phyloP scores from a whole-genome alignment of 1,140 invertebrate genomes.

The Drosophila paulistorum region DNA sequence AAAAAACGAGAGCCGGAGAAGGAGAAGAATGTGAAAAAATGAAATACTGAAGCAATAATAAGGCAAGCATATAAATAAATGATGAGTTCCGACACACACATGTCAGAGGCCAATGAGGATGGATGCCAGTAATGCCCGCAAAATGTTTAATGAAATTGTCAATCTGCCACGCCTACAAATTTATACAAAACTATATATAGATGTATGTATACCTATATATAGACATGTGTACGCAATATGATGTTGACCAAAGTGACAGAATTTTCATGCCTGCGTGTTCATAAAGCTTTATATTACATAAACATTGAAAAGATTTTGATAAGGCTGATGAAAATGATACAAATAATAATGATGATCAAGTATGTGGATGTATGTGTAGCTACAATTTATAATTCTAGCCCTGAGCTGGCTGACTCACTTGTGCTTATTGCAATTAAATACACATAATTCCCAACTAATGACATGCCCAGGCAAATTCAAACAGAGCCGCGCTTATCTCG shows the following conservation, averaged over 20 bases:
- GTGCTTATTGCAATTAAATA: constrained; percentile 67
- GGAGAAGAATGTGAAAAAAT: constrained; percentile 50
- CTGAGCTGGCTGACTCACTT: constrained; percentile 17
- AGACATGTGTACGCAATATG: constrained; percentile 4
- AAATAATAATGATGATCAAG: neutral
- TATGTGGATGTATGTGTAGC: neutral
- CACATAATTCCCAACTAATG: constrained; percentile 60
- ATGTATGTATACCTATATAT: neutral
- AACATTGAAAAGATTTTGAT: neutral
- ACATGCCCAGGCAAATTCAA: constrained; percentile 51
- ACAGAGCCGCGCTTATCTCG: constrained; percentile 50
- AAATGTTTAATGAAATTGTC: constrained; percentile 45
- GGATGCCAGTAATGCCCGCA: constrained; percentile 26
- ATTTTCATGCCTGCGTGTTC: too few relatives aligned
- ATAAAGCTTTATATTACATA: neutral
- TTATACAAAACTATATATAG: neutral
- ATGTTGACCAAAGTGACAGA: neutral
- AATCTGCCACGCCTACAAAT: constrained; percentile 25
- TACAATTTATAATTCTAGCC: constrained; percentile 7
- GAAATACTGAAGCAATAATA: constrained; percentile 66
- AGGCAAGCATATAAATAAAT: constrained; percentile 70
- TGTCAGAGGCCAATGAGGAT: constrained; percentile 30
- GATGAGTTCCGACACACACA: constrained; percentile 58
- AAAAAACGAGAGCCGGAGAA: constrained; percentile 1
- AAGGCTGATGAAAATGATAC: neutral